Percentiles rank a stretch among this genome's conserved stretches.
These are phyloP conservation scores for Diplodus sargus DNA, from an alignment of 2,797 vertebrate genomes.

Conservation along the genomic window DNA sequence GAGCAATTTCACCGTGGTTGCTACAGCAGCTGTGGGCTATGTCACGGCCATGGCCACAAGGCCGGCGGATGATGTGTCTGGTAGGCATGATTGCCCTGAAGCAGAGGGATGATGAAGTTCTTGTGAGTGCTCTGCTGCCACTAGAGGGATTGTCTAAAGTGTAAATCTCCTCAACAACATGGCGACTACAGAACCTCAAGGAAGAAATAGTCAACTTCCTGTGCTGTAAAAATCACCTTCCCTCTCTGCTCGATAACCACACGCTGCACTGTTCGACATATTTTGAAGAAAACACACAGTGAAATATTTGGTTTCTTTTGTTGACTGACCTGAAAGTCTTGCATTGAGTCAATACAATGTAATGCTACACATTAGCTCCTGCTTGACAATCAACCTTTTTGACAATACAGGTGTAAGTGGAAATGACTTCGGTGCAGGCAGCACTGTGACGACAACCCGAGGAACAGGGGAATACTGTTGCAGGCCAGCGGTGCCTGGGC, in stretches of 20 bases:
- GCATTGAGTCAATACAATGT: constrained; percentile 1
- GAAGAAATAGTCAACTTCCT: constrained; percentile 23
- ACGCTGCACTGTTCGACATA: background rate
- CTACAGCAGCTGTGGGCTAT: constrained; percentile 19
- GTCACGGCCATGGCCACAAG: constrained; percentile 24
- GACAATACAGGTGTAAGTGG: background rate
- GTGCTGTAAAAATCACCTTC: background rate
- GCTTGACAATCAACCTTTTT: background rate
- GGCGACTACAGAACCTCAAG: background rate
- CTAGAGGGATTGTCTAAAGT: constrained; percentile 12
- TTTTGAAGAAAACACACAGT: background rate
- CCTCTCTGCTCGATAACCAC: background rate
- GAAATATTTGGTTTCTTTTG: background rate
- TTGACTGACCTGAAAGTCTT: background rate
- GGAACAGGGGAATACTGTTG: background rate
- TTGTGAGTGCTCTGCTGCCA: constrained; percentile 23
- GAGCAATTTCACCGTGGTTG: constrained; percentile 27
- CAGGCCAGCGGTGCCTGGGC: background rate
- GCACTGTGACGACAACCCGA: background rate
- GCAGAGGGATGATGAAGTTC: constrained; percentile 15
- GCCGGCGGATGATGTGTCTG: constrained; percentile 27
- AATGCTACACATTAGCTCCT: background rate
- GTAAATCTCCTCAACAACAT: constrained; percentile 12
- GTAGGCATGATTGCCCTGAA: constrained; percentile 31
- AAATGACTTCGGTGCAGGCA: background rate